Conservation (phyloP, 1,140 invertebrate species). For the Eurosta solidaginis region DNA sequence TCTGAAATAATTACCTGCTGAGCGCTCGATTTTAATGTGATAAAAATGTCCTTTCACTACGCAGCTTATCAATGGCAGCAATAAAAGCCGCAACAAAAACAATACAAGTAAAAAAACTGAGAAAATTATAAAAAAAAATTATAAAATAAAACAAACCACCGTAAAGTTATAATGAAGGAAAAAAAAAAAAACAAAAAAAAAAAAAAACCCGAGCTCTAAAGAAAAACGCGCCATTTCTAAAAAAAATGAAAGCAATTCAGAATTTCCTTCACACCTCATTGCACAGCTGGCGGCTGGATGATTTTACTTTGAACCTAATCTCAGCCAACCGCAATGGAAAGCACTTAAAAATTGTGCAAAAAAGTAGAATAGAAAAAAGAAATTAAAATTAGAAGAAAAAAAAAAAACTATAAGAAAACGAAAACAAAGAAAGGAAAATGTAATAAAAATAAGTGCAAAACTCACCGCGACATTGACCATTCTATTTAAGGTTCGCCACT, state of each 20-base stretch:
- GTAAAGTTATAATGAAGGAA: constrained; percentile 4
- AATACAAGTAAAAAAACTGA: background rate
- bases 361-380: background rate
- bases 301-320: background rate
- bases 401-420: background rate
- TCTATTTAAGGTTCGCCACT: constrained; percentile 9
- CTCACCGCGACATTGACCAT: background rate
- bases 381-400: background rate
- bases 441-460: background rate
- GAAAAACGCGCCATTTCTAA: background rate
- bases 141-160: constrained; percentile 17
- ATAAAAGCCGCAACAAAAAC: constrained; percentile 26
- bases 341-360: background rate
- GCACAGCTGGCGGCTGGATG: background rate
- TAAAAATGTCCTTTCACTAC: constrained; percentile 26
- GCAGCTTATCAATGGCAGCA: constrained; percentile 27
- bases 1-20: constrained; percentile 22
- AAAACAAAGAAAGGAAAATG: background rate
- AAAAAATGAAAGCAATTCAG: background rate
- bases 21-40: constrained; percentile 24
- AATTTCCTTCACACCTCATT: constrained; percentile 24
- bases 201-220: no score
- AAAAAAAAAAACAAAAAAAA: background rate
- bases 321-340: background rate
- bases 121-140: background rate